These are phyloP conservation scores for Dendroctonus valens DNA, from an alignment of 1,140 invertebrate species.

Conservation along the genomic window DNA sequence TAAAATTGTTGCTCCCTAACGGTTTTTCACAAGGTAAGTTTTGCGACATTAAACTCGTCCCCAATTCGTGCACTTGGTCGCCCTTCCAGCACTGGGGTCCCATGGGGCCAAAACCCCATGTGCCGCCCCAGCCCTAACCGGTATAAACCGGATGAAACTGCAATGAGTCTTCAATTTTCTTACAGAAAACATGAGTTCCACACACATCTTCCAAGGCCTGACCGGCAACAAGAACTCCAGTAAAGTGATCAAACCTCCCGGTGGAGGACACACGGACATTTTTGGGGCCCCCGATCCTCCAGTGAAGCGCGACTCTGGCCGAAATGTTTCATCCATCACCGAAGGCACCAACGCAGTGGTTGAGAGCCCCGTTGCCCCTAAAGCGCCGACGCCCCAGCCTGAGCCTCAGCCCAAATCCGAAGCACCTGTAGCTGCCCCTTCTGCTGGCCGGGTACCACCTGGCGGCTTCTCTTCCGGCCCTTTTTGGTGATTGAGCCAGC, in stretches of 20 bases:
- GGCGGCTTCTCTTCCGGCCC: constrained; percentile 47
- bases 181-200: constrained; percentile 41
- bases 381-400: constrained; percentile 1
- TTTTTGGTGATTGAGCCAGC: constrained; percentile 40
- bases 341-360: constrained; percentile 27
- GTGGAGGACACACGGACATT: constrained; percentile 48
- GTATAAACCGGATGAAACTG: constrained; percentile 9
- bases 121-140: constrained; percentile 1
- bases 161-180: not conserved
- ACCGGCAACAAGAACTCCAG: constrained; percentile 43
- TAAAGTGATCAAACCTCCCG: constrained; percentile 48
- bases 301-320: constrained; percentile 32
- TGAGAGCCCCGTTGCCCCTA: not conserved
- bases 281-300: constrained; percentile 39
- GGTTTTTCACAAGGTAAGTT: too few relatives aligned
- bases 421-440: constrained; percentile 6
- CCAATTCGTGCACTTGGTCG: too few relatives aligned
- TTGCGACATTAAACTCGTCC: too few relatives aligned
- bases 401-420: not conserved
- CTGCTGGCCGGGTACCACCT: constrained; percentile 42
- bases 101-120: too few relatives aligned
- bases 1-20: too few relatives aligned
- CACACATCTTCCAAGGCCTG: constrained; percentile 41
- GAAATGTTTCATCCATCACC: constrained; percentile 39
- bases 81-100: too few relatives aligned